Conservation (phyloP, 2,113 vertebrate genomes). For the Sorex fumeus region DNA sequence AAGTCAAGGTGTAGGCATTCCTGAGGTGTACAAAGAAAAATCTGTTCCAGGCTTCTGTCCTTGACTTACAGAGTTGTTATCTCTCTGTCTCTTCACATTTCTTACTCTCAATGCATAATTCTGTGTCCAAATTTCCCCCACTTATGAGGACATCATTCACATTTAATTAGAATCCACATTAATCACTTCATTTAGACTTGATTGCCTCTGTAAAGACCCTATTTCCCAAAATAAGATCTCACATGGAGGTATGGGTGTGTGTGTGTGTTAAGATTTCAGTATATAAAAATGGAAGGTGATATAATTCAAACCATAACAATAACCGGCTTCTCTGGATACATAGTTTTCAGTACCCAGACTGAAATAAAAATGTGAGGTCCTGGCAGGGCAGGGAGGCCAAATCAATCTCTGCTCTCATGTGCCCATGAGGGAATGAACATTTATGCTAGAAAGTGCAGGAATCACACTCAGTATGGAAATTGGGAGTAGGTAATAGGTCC, state of each 20-base stretch:
- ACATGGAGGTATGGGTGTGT: not conserved
- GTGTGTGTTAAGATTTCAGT: constrained; percentile 11
- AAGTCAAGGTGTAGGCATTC: not conserved
- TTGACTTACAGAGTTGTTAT: not conserved
- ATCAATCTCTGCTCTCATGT: not conserved
- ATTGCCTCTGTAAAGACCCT: not conserved
- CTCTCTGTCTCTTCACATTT: not conserved
- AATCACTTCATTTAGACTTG: constrained; percentile 2
- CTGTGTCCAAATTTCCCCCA: not conserved
- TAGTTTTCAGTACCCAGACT: not conserved
- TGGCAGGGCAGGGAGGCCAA: not conserved
- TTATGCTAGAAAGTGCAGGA: not conserved
- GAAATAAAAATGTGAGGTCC: not conserved
- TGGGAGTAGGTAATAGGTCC: not conserved
- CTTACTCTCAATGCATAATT: constrained; percentile 14
- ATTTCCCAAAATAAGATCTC: not conserved
- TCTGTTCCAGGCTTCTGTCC: not conserved
- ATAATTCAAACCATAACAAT: not conserved
- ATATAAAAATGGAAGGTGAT: not conserved
- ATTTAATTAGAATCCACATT: not conserved
- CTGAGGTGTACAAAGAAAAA: not conserved
- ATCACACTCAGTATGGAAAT: not conserved
- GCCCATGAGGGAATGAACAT: not conserved
- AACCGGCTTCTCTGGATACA: not conserved
- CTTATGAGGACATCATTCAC: not conserved